Base-by-base conservation (phyloP, 1,140 invertebrate genomes). In the Penaeus vannamei region DNA sequence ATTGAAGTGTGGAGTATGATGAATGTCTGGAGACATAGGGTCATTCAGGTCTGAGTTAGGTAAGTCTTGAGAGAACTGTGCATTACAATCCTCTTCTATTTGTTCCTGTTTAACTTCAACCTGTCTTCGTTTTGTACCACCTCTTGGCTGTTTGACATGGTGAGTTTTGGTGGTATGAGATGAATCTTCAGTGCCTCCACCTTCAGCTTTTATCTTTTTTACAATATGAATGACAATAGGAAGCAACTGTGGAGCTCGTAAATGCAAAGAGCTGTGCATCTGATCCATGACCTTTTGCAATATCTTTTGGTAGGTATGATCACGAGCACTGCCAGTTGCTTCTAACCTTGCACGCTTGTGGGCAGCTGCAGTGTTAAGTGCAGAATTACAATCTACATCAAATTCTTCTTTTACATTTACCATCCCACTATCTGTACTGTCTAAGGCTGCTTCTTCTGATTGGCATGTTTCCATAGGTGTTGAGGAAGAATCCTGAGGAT, bases 281-380 rank as follows among this genome's bases (percentile, higher is more conserved):
- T 88, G 86, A 36, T 90, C 88, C 84, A 85, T 90, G 26, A 90
- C 84, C 66, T 90, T 90, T 61, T 90, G 76, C 88, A 90, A 72
- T 36, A 90, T 85, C 64, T 81, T 80, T 59, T 90, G 88, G 79
- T 90, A 90, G 3, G 84, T 86, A 53, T 90, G 88, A 46, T 90
- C 88, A 20, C 82, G 29, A 42, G 42, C 62, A 36, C 88, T 83
- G 42, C 84, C 79, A 0, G 84, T 83, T n/a, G 84, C 88, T 42
- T 83, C 84, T 62, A 86, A 59, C 23, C 82, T 82, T 0, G 69
- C 72, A n/a, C 64, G 81, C 60, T 89, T 89, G 32, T 77, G 82
- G 32, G 87, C 87, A 7, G 87, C 76, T 64, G 46, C 60, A 8
- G 77, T 86, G 17, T 66, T 66, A 19, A 84, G 59, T 59, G 87